phyloP scores from a whole-genome alignment of 2,113 vertebrate genomes.

The Tragulus kanchil region DNA sequence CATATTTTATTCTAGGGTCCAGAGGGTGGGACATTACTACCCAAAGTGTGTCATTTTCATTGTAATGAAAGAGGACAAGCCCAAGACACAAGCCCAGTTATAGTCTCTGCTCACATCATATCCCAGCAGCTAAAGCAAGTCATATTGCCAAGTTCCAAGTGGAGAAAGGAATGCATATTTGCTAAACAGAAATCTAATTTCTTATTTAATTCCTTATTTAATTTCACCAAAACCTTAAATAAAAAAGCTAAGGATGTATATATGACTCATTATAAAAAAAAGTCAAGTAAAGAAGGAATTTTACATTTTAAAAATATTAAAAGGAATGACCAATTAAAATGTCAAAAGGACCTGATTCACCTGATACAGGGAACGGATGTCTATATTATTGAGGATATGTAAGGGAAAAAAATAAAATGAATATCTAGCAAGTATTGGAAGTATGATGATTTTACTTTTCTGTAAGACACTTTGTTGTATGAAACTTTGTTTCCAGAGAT shows the following conservation, averaged over 20 bases:
- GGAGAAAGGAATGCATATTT: neutral
- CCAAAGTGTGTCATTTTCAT: neutral
- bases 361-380: neutral
- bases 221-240: neutral
- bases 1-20: neutral
- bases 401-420: neutral
- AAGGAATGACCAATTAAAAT: neutral
- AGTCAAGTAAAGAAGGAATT: neutral
- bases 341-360: neutral
- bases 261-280: neutral
- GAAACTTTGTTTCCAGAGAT: neutral
- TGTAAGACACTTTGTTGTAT: constrained; percentile 1
- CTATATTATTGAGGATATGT: neutral
- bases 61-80: neutral
- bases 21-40: neutral
- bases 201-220: neutral
- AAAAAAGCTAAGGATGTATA: neutral
- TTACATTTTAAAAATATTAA: neutral
- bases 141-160: neutral
- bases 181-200: neutral
- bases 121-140: neutral
- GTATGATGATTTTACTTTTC: neutral
- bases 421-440: neutral
- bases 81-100: neutral
- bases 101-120: neutral